Base-by-base conservation (phyloP, 2,888 invertebrate species). In the Phengaris alcon region DNA sequence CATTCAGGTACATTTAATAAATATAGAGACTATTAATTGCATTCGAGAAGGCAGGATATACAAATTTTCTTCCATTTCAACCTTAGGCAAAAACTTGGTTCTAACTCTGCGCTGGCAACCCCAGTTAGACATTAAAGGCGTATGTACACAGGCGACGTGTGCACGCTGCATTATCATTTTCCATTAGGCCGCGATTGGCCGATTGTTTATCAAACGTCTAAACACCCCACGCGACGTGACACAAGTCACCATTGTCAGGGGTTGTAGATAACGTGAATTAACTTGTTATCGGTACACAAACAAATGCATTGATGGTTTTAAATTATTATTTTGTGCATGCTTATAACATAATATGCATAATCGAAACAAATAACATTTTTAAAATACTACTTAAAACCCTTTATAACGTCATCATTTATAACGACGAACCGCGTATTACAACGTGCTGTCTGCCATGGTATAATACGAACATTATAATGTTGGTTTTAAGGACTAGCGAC, bases 141-240 rank as follows among this genome's bases (percentile, higher is more conserved):
- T 68, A 55, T 75, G 77, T 75, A 77, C 77, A 77, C 77, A 70
- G 70, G 15, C 69, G 69, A 70, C 52, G 75, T 68, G 72, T 73
- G 77, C 73, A 64, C 85, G 82, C 84, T 85, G 85, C 85, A 90
- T 90, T 90, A 89, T 86, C 86, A 88, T 90, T 90, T 89, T 87
- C 87, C 85, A 90, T 89, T 88, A 90, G 83, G 81, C 82, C 80
- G 72, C 72, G 70, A 70, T 72, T 35, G 64, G 72, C 22, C 72
- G 52, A 72, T 72, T 83, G 84, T 82, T 84, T 83, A 86, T 85
- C 84, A 52, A 52, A 72, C 52, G 72, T 52, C 72, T 72, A 52
- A 52, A 13, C 69, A 69, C 46, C 48, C 64, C 69, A 48, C 48
- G 48, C 48, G 48, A 48, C 48, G 48, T 48, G 12, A 69, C 46